Evolutionary conservation across 2,797 vertebrate species (phyloP), one percentile per base, ranked within the genome.

Genomic region (Darevskia mixta): DNA sequence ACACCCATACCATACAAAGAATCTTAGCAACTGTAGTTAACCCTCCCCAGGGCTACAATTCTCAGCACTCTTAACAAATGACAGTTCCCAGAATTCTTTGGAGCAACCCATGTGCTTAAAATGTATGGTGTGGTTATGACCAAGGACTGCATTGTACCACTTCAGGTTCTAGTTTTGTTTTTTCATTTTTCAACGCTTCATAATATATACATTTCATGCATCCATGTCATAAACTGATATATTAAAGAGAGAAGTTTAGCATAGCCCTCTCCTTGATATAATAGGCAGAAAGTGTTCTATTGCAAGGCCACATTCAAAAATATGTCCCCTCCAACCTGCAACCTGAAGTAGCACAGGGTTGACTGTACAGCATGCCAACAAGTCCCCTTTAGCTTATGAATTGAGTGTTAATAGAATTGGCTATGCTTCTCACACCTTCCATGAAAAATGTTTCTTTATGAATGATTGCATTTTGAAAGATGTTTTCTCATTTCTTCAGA

Each of bases 401-500:
- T 10, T 15, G 20, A 29, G 38, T 9, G 66, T 82, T 75, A 66
- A 76, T 83, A 27, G 49, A 76, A 75, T 38, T 89, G 88, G 64
- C 66, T 67, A 71, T 43, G 3, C 58, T 89, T 64, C 58, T 86
- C 45, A 41, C 27, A 82, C 66, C 55, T 82, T 88, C 32, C 76
- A 29, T 83, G 18, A 71, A 73, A 71, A 88, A 76, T 20, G 58
- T 4, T 45, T 27, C 3, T 66, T n/a, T 86, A 78, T 86, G 38
- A 66, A 67, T 29, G n/a, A 90, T 84, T 90, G 78, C 82, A 86
- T 72, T 85, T 58, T 85, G 58, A 64, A 1, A 77, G 73, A 3
- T 23, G 85, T 90, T 93, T 94, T 94, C 91, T 89, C 86, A 79
- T 3, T 27, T 13, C 35, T 45, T 23, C 29, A 9, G 87, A 91